These are phyloP conservation scores for Oryzaephilus surinamensis DNA, from an alignment of 1,140 invertebrate genomes.

Conservation along the genomic window DNA sequence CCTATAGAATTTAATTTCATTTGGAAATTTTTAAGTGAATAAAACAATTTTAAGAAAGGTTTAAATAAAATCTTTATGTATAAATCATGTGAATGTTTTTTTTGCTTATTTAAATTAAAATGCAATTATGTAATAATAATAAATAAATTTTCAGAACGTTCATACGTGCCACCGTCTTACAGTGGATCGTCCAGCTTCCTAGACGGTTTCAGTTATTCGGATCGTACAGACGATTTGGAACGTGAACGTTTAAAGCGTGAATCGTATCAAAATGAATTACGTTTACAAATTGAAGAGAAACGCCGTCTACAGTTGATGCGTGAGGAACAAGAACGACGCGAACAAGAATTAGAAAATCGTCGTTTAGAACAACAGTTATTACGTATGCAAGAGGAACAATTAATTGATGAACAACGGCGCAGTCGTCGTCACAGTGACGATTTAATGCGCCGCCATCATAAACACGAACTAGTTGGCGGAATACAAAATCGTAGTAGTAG, in stretches of 20 bases:
- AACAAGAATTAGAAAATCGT: slow-evolving; percentile 42
- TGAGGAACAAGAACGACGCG: slow-evolving; percentile 31
- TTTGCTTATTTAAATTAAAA: neutral
- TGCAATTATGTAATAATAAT: slow-evolving; percentile 1
- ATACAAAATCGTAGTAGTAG: slow-evolving; percentile 28
- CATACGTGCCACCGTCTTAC: no score
- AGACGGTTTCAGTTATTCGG: slow-evolving; percentile 32
- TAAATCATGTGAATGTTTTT: no score
- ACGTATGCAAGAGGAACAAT: slow-evolving; percentile 39
- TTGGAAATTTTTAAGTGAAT: no score
- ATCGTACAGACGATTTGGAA: slow-evolving; percentile 28
- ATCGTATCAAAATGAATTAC: slow-evolving; percentile 30
- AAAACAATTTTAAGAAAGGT: no score
- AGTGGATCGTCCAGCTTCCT: slow-evolving; percentile 25
- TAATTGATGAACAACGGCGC: slow-evolving; percentile 33
- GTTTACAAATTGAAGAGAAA: slow-evolving; percentile 35
- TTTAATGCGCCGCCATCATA: slow-evolving; percentile 35
- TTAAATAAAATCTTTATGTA: no score
- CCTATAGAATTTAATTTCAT: no score
- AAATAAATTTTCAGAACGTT: slow-evolving; percentile 18
- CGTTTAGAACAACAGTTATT: slow-evolving; percentile 43
- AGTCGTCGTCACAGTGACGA: slow-evolving; percentile 36
- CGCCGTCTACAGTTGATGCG: slow-evolving; percentile 25
- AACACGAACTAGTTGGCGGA: slow-evolving; percentile 34
- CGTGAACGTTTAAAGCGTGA: slow-evolving; percentile 32